A percentile compares a stretch with the other conserved stretches of the same genome.
Evolutionary conservation across 1,140 invertebrate genomes (phyloP).

Genomic region (Palaemon carinicauda): DNA sequence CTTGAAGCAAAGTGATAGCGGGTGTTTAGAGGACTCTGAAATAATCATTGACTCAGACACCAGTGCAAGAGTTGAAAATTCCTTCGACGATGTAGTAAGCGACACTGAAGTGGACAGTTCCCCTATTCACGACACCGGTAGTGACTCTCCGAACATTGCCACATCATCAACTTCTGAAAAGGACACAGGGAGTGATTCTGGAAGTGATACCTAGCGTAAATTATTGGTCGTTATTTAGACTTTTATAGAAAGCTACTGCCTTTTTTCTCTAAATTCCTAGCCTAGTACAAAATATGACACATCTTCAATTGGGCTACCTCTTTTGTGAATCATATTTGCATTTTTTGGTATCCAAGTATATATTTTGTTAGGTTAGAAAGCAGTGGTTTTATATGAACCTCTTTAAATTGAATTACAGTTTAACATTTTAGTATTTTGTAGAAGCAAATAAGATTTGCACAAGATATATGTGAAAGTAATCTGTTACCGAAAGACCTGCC

Average conservation of each 20-base stretch:
- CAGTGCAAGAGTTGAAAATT: constrained; percentile 34
- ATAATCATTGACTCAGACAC: constrained; percentile 35
- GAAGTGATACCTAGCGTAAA: constrained; percentile 23
- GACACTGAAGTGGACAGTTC: constrained; percentile 30
- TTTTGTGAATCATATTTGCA: too few relatives aligned
- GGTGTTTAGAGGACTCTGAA: constrained; percentile 16
- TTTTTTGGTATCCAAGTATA: too few relatives aligned
- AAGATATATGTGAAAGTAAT: too few relatives aligned
- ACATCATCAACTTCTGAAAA: constrained; percentile 40
- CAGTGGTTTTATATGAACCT: too few relatives aligned
- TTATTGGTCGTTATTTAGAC: not conserved
- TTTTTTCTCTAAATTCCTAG: not conserved
- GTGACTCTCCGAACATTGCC: constrained; percentile 28
- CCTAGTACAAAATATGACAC: not conserved
- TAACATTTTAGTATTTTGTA: too few relatives aligned
- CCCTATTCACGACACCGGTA: constrained; percentile 31
- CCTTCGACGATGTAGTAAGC: constrained; percentile 24
- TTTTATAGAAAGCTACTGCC: not conserved
- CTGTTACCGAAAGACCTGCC: too few relatives aligned
- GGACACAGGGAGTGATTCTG: constrained; percentile 36
- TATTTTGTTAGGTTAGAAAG: too few relatives aligned
- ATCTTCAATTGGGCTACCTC: too few relatives aligned
- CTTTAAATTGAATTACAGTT: too few relatives aligned
- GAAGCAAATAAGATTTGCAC: too few relatives aligned
- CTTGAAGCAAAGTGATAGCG: not conserved